phyloP scores from a whole-genome alignment of 92 coral and sea anemone genomes.

The Palythoa caribaeorum region DNA sequence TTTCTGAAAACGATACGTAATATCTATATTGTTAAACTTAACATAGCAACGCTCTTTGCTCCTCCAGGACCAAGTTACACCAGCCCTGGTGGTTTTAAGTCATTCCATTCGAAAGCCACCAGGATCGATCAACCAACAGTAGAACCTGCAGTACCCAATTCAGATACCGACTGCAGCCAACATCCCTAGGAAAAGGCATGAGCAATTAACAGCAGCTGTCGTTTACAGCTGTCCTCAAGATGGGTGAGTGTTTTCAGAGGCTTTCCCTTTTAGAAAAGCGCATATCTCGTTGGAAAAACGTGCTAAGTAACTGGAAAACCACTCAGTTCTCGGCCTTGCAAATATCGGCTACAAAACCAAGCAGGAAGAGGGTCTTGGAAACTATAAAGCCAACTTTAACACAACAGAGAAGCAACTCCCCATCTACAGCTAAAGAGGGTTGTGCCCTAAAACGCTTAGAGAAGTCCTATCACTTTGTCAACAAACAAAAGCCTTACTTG shows the following conservation, averaged over 20 bases:
- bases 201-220: neutral
- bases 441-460: neutral
- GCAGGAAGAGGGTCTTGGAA: constrained; percentile 45
- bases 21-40: no score
- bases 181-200: neutral
- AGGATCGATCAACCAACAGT: constrained; percentile 12
- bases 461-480: neutral
- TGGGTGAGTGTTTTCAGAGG: constrained; percentile 52
- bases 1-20: no score
- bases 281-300: constrained; percentile 54
- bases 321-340: constrained; percentile 55
- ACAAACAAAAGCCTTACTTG: constrained; percentile 17
- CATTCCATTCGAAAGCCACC: constrained; percentile 4
- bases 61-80: no score
- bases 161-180: constrained; percentile 12
- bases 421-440: neutral
- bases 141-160: neutral
- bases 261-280: constrained; percentile 49
- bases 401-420: constrained; percentile 12
- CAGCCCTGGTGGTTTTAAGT: no score
- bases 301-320: constrained; percentile 46
- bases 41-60: no score
- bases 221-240: constrained; percentile 17
- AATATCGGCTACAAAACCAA: constrained; percentile 54
- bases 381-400: constrained; percentile 3